Evolutionary conservation across 2,113 vertebrate genomes (phyloP).

Genomic region (Sebastes fasciatus): DNA sequence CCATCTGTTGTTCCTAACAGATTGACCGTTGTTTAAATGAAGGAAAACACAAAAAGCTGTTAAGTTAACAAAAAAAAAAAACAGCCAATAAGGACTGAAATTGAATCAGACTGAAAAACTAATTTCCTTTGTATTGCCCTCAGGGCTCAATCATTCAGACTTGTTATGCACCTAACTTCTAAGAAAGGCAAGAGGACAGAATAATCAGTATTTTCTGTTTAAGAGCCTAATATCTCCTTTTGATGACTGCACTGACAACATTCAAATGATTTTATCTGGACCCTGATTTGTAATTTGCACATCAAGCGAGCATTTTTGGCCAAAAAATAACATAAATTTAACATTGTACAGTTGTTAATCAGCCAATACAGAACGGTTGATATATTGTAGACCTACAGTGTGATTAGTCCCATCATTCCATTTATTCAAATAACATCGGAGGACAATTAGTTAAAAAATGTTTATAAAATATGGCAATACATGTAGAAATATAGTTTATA

Average conservation of each 20-base stretch:
- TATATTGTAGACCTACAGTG: background rate
- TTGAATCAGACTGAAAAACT: conserved; percentile 45
- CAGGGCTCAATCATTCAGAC: conserved; percentile 35
- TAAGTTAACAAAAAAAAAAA: conserved; percentile 21
- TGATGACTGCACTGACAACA: background rate
- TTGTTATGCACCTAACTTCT: conserved; percentile 9
- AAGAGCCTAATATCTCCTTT: background rate
- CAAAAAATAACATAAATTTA: background rate
- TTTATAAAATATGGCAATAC: background rate
- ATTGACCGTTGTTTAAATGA: conserved; percentile 33
- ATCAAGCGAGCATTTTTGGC: background rate
- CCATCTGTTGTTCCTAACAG: conserved; percentile 18
- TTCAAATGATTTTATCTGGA: background rate
- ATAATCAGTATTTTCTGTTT: background rate
- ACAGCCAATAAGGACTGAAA: conserved; percentile 27
- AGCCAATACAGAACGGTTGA: background rate
- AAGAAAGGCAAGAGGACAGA: conserved; percentile 9
- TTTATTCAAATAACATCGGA: background rate
- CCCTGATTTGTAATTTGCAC: background rate
- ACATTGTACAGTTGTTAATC: background rate
- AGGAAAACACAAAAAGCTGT: conserved; percentile 45
- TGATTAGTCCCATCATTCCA: background rate
- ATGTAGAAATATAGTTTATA: background rate
- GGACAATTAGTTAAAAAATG: background rate
- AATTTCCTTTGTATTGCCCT: conserved; percentile 52